phyloP scores from a whole-genome alignment of 2,113 vertebrate genomes.

The Axis porcinus region DNA sequence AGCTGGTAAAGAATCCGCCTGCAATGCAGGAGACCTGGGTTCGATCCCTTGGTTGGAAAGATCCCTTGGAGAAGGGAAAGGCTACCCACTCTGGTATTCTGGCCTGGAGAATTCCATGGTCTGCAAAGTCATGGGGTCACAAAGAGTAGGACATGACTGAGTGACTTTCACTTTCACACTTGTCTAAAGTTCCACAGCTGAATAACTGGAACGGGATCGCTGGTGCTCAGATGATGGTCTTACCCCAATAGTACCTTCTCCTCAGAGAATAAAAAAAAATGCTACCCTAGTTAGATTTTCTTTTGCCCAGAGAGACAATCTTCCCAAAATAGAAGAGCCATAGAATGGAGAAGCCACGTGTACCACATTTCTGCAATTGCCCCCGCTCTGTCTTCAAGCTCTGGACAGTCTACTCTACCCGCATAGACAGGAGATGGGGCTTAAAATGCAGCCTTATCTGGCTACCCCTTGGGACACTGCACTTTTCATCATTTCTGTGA shows the following conservation, averaged over 20 bases:
- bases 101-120: neutral
- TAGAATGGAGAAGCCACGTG: neutral
- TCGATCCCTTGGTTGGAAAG: neutral
- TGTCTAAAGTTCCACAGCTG: neutral
- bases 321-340: neutral
- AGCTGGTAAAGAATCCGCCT: neutral
- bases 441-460: neutral
- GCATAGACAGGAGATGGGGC: neutral
- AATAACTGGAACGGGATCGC: neutral
- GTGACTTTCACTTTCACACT: neutral
- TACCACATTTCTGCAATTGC: neutral
- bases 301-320: neutral
- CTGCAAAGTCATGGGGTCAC: neutral
- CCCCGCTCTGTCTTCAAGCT: no score
- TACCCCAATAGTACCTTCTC: neutral
- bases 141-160: neutral
- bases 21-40: neutral
- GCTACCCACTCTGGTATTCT: neutral
- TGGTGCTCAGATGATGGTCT: neutral
- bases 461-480: neutral
- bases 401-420: no score
- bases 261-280: neutral
- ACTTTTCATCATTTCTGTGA: neutral
- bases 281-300: neutral
- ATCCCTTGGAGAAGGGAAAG: neutral